These are phyloP conservation scores for Hesperophylax magnus DNA, from an alignment of 1,140 invertebrate genomes.

Conservation along the genomic window DNA sequence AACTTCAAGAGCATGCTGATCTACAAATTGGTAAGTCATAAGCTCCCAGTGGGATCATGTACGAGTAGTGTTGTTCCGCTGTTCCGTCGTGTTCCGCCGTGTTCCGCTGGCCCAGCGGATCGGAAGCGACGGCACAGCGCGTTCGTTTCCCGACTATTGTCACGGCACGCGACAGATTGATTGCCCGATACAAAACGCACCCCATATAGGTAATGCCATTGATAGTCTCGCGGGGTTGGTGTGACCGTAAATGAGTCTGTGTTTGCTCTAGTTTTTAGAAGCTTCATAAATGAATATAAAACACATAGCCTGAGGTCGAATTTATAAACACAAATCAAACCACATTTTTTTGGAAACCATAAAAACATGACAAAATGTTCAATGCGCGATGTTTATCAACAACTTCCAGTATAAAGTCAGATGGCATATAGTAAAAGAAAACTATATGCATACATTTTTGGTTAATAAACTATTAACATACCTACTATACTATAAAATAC, in stretches of 20 bases:
- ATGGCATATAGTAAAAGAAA: no score
- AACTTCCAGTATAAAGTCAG: no score
- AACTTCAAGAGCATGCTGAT: no score
- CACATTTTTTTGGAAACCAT: not conserved
- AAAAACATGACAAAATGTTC: not conserved
- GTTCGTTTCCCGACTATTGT: conserved; percentile 37
- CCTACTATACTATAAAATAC: no score
- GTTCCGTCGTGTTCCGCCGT: no score
- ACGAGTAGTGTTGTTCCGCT: no score
- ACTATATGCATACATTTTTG: no score
- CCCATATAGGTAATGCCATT: conserved; percentile 29
- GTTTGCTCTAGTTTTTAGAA: no score
- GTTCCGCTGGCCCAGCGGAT: conserved; percentile 15
- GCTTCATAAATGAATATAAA: not conserved
- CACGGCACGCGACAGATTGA: conserved; percentile 39
- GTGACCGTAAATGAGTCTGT: not conserved
- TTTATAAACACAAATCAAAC: not conserved
- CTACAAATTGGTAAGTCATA: no score
- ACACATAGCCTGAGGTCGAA: not conserved
- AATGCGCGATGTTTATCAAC: not conserved
- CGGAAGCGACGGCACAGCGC: conserved; percentile 28
- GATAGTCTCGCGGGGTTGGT: conserved; percentile 4
- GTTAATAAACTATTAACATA: no score
- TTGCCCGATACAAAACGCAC: conserved; percentile 38
- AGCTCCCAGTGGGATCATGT: no score